Evolutionary conservation across 2,113 vertebrate genomes (phyloP).

Genomic region (Neogobius melanostomus): DNA sequence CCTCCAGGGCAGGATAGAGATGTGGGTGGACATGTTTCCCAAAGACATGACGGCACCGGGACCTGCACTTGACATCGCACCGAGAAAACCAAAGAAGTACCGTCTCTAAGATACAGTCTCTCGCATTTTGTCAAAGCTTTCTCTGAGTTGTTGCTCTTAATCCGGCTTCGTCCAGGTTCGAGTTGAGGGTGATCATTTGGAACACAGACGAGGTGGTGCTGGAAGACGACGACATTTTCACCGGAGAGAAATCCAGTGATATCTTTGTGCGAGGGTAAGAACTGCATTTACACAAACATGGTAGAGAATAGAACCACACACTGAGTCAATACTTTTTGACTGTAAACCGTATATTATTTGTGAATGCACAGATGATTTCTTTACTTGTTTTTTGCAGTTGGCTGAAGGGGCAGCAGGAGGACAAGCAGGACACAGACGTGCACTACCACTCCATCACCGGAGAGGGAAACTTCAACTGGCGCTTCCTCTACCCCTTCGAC

Average conservation of each 20-base stretch:
- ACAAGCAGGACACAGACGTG: slow-evolving; percentile 98
- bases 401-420: slow-evolving; percentile 98
- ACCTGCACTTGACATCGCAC: slow-evolving; percentile 90
- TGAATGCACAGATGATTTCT: too few relatives aligned
- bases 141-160: background rate
- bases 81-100: slow-evolving; percentile 96
- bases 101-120: slow-evolving; percentile 8
- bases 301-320: too few relatives aligned
- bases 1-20: slow-evolving; percentile 90
- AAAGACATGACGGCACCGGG: slow-evolving; percentile 92
- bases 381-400: slow-evolving; percentile 76
- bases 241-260: slow-evolving; percentile 97
- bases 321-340: too few relatives aligned
- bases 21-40: slow-evolving; percentile 99
- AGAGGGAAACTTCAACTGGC: slow-evolving; percentile 99
- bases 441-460: slow-evolving; percentile 98
- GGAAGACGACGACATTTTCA: slow-evolving; percentile 98
- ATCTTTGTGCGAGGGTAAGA: slow-evolving; percentile 95
- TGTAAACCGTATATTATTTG: too few relatives aligned
- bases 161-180: slow-evolving; percentile 80
- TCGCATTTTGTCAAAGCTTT: too few relatives aligned
- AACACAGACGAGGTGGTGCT: slow-evolving; percentile 98
- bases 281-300: background rate
- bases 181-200: slow-evolving; percentile 96
- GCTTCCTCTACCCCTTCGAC: slow-evolving; percentile 93